Evolutionary conservation across 2,888 invertebrate species (phyloP).

Genomic region (Punctoribates punctum): DNA sequence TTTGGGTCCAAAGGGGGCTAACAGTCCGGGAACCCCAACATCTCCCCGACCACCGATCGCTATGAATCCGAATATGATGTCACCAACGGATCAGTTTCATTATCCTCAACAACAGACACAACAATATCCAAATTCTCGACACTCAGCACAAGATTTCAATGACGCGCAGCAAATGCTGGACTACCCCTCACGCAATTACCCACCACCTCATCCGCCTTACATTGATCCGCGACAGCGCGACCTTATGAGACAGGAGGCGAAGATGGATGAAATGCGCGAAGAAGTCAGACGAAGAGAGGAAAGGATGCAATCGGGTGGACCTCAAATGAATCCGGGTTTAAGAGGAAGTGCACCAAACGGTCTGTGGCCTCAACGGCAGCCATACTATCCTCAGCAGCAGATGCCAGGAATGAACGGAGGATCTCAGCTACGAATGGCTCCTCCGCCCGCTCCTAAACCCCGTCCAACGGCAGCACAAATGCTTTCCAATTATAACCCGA

Average conservation of each 20-base stretch:
- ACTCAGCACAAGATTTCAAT: slow-evolving; percentile 36
- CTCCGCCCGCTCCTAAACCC: slow-evolving; percentile 49
- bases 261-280: slow-evolving; percentile 68
- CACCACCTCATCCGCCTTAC: slow-evolving; percentile 41
- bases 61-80: neutral
- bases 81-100: slow-evolving; percentile 19
- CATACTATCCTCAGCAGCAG: slow-evolving; percentile 40
- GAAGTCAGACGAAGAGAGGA: slow-evolving; percentile 64
- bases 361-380: neutral
- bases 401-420: slow-evolving; percentile 41
- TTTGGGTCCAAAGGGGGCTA: slow-evolving; percentile 44
- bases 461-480: slow-evolving; percentile 46
- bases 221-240: slow-evolving; percentile 49
- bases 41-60: slow-evolving; percentile 44
- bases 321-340: slow-evolving; percentile 21
- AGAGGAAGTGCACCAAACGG: slow-evolving; percentile 39
- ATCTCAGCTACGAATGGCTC: slow-evolving; percentile 38
- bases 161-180: neutral
- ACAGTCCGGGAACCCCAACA: slow-evolving; percentile 43
- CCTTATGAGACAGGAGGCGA: slow-evolving; percentile 52
- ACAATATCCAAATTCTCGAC: slow-evolving; percentile 38
- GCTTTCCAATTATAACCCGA: slow-evolving; percentile 23
- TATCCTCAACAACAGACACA: slow-evolving; percentile 13
- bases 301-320: slow-evolving; percentile 47
- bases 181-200: slow-evolving; percentile 32